Conservation (phyloP, 2,113 vertebrate genomes). For the Corythaeola cristata region DNA sequence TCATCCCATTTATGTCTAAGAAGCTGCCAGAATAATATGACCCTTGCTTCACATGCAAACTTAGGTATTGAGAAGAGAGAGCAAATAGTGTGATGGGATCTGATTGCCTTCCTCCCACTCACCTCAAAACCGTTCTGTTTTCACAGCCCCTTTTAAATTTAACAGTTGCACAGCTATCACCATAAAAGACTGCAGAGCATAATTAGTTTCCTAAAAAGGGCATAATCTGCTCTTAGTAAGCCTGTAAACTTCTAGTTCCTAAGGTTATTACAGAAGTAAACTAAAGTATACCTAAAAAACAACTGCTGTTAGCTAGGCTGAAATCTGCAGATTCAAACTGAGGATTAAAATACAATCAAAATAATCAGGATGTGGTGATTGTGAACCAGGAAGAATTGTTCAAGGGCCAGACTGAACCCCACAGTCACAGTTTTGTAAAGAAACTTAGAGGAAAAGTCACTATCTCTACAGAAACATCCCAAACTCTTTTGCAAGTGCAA, state of each 20-base stretch:
- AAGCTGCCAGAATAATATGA: not conserved
- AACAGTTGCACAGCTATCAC: not conserved
- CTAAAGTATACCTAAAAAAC: not conserved
- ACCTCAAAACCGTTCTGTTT: not conserved
- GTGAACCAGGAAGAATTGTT: not conserved
- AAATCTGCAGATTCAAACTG: not conserved
- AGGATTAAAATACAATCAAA: not conserved
- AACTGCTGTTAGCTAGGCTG: not conserved
- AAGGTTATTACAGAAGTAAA: not conserved
- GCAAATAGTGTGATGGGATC: not conserved
- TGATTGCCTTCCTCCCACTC: not conserved
- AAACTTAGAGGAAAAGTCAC: not conserved
- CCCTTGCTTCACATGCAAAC: not conserved
- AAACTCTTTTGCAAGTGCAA: not conserved
- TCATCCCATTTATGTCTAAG: not conserved
- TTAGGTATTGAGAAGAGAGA: not conserved
- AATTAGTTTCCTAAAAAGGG: slow-evolving; percentile 28
- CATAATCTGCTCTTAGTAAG: not conserved
- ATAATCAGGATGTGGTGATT: not conserved
- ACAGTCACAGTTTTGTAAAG: not conserved
- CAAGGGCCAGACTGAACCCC: not conserved
- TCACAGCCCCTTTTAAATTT: not conserved
- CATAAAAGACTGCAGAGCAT: not conserved
- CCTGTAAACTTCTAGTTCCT: not conserved
- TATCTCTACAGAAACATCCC: not conserved